Conservation (phyloP, 2,797 vertebrate genomes). For the Staurois parvus region DNA sequence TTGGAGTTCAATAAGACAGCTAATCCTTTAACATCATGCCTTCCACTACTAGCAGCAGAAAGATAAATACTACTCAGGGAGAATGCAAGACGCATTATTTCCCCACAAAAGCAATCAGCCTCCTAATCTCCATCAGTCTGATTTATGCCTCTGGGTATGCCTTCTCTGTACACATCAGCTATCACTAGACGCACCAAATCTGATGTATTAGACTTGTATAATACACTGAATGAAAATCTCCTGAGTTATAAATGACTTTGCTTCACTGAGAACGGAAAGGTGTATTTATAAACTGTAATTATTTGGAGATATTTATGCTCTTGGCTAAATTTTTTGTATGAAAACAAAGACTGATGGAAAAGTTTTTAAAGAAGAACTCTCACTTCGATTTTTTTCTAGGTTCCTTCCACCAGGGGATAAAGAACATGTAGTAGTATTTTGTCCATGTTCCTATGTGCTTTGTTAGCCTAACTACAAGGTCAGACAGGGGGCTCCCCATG, state of each 20-base stretch:
- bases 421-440: too few relatives aligned
- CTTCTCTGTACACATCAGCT: slow-evolving; percentile 59
- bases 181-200: slow-evolving; percentile 55
- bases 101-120: slow-evolving; percentile 57
- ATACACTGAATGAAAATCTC: slow-evolving; percentile 58
- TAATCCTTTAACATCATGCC: slow-evolving; percentile 62
- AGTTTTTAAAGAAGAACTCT: neutral
- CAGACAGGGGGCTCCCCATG: too few relatives aligned
- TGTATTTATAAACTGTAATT: slow-evolving; percentile 48
- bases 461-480: too few relatives aligned
- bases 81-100: slow-evolving; percentile 62
- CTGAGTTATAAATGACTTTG: slow-evolving; percentile 53
- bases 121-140: slow-evolving; percentile 60
- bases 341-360: neutral
- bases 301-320: slow-evolving; percentile 45
- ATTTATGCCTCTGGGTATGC: slow-evolving; percentile 61
- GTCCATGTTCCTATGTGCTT: too few relatives aligned
- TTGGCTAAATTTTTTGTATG: neutral
- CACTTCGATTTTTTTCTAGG: too few relatives aligned
- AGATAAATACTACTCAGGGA: slow-evolving; percentile 63
- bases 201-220: slow-evolving; percentile 61
- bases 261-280: slow-evolving; percentile 30
- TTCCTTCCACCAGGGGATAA: too few relatives aligned
- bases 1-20: slow-evolving; percentile 62
- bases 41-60: slow-evolving; percentile 58